phyloP scores from a whole-genome alignment of 2,797 vertebrate species.

The Coccyzus lansbergi region DNA sequence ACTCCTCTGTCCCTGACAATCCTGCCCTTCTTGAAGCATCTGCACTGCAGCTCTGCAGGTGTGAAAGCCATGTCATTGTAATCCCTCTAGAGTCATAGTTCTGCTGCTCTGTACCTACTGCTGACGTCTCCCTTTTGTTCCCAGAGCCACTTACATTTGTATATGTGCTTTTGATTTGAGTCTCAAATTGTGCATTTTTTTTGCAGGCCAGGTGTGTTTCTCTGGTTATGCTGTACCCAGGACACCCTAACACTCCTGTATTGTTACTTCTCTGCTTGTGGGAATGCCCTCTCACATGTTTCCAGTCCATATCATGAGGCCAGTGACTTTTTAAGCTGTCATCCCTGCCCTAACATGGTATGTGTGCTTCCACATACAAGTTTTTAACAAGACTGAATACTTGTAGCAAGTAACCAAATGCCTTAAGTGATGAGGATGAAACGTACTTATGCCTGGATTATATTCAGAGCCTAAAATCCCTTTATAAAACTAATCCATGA shows the following conservation, averaged over 20 bases:
- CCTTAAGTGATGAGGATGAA: neutral
- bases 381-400: neutral
- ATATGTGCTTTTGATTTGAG: neutral
- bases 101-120: accelerated
- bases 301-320: neutral
- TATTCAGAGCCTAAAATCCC: constrained; percentile 8
- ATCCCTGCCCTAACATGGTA: neutral
- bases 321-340: neutral
- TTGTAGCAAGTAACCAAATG: neutral
- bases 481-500: constrained; percentile 8
- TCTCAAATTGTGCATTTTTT: neutral
- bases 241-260: neutral
- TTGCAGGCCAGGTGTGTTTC: accelerated
- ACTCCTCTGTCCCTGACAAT: neutral
- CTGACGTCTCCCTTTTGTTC: neutral
- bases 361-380: neutral
- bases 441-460: neutral
- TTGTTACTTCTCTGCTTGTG: neutral
- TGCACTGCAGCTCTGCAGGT: neutral
- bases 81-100: neutral
- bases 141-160: neutral
- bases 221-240: neutral
- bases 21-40: neutral
- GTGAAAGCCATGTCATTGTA: accelerated
- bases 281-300: neutral